These are phyloP conservation scores for Leptoteleia sp. DNA, from an alignment of 1,140 invertebrate genomes.

Conservation along the genomic window DNA sequence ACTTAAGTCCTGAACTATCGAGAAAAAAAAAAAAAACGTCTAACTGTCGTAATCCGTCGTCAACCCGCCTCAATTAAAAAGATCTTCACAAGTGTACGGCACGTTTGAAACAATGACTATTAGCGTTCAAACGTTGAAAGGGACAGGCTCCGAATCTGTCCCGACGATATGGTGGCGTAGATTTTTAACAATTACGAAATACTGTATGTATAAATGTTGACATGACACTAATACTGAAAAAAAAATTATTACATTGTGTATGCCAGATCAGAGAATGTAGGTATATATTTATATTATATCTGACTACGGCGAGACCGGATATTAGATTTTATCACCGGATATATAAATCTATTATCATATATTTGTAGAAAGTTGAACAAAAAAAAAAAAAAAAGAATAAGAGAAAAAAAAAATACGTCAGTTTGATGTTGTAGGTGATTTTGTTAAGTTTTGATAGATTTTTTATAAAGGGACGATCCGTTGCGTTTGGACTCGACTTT, in stretches of 20 bases:
- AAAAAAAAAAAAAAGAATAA: too few species aligned
- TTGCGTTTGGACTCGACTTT: conserved; percentile 7
- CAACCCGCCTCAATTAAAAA: conserved; percentile 4
- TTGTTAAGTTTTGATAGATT: conserved; percentile 28
- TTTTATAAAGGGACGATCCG: conserved; percentile 14
- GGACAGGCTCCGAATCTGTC: conserved; percentile 4
- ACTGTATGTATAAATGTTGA: conserved; percentile 47
- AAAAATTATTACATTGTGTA: conserved; percentile 29
- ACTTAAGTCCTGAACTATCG: conserved; percentile 1
- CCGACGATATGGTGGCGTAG: conserved; percentile 6
- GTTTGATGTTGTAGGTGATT: conserved; percentile 3
- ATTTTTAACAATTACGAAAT: conserved; percentile 32
- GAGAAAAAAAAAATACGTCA: conserved; percentile 4
- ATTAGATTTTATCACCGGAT: conserved; percentile 17
- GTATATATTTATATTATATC: conserved; percentile 50
- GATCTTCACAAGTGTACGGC: conserved; percentile 13
- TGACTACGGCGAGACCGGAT: conserved; percentile 25
- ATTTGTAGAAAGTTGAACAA: conserved; percentile 27
- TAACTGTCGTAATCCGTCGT: neutral
- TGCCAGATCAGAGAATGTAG: conserved; percentile 36
- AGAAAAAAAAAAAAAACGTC: too few species aligned
- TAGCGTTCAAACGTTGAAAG: conserved; percentile 5
- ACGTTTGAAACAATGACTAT: conserved; percentile 4
- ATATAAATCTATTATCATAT: conserved; percentile 2
- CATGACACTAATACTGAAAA: conserved; percentile 38